A percentile compares a stretch with the other conserved stretches of the same genome.
Conservation (phyloP, 2,113 vertebrate genomes). For the Dermatemys mawii region DNA sequence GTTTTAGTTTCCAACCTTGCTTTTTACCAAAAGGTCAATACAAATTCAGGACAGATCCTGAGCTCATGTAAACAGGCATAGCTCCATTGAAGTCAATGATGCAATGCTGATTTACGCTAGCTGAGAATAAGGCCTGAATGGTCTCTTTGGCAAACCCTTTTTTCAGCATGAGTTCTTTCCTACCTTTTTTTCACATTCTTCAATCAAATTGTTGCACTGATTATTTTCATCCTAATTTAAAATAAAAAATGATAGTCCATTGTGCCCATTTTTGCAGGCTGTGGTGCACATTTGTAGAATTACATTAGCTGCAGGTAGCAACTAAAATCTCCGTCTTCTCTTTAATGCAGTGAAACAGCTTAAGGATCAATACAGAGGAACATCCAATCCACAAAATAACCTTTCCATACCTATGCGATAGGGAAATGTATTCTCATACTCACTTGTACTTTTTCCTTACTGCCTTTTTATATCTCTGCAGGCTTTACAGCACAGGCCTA, state of each 20-base stretch:
- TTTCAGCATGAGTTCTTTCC: not conserved
- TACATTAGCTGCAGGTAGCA: accelerated
- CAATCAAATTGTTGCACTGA: not conserved
- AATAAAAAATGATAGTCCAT: not conserved
- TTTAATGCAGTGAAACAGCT: not conserved
- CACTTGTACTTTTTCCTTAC: not conserved
- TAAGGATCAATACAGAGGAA: too few species aligned
- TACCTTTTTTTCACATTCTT: not conserved
- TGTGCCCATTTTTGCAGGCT: not conserved
- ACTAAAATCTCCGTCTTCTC: not conserved
- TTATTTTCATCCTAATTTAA: not conserved
- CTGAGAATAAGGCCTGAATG: not conserved
- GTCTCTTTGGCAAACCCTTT: not conserved
- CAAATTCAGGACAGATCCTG: not conserved
- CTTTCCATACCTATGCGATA: accelerated
- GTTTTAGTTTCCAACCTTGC: not conserved
- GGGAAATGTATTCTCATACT: accelerated
- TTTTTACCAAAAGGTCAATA: not conserved
- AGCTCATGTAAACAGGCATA: not conserved
- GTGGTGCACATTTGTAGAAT: not conserved
- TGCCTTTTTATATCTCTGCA: not conserved
- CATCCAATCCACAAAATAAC: not conserved
- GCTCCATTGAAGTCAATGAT: not conserved
- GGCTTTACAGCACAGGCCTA: accelerated
- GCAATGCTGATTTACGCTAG: not conserved